Base-by-base conservation (phyloP, 1,140 invertebrate species). In the Drosophila dunni region DNA sequence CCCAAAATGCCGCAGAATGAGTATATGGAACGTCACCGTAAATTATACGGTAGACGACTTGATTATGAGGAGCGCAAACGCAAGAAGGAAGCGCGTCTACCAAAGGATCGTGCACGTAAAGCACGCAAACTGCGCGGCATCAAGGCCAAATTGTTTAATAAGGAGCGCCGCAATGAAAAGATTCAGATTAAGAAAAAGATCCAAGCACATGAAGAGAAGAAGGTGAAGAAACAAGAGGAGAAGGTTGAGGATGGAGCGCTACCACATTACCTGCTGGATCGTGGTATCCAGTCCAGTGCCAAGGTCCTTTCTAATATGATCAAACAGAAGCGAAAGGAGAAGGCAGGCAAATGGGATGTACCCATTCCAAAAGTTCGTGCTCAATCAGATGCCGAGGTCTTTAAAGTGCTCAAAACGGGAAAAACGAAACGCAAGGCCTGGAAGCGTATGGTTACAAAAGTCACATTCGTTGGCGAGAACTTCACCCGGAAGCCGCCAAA, bases 401-500 rank as follows among this genome's bases (percentile, higher is more conserved):
- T 99, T 90, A 98, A 96, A 94, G 97, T 99, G 8, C 90, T 99
- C 0, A 97, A 96, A 92, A 97, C 96, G 44, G 99, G 99, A 48
- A 99, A 99, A 94, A 94, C 97, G 0, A 98, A 96, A 91, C 94
- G 98, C 53, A 99, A 99, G 94, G 97, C 97, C 0, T 99, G 99
- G 99, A 99, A 99, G 91, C 94, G 99, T 71, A 99, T 99, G 98
- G 98, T 99, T 0, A 99, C 98, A 0, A 99, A 99, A 95, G 98
- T 98, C 0, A 98, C 97, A 64, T 99, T 95, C 94, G 99, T 99
- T 20, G 98, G 98, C 0, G 99, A 99, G 92, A 97, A 96, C 42
- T 99, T 99, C 83, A 99, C 99, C 0, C 94, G 99, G 51, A 99
- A 99, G 94, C 99, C 99, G 57, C 99, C 99, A 0, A 99, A 99